Percentiles rank a stretch among this genome's conserved stretches.
Evolutionary conservation across 2,113 vertebrate species (phyloP).

Genomic region (Danionella cerebrum): DNA sequence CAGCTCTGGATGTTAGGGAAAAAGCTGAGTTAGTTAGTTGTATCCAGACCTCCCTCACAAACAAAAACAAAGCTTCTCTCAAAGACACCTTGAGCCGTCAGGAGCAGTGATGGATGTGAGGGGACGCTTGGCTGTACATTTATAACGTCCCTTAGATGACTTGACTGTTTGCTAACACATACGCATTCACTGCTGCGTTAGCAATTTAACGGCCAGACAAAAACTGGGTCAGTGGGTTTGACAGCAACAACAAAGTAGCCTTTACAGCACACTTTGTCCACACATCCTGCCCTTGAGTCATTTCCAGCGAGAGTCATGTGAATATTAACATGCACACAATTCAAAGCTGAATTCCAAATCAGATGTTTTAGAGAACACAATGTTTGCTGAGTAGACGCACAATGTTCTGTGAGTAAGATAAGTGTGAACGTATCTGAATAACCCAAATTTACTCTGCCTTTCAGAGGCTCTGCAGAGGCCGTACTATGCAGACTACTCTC

Average conservation of each 20-base stretch:
- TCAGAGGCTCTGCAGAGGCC: slow-evolving; percentile 87
- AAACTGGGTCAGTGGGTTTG: slow-evolving; percentile 29
- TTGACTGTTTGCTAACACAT: slow-evolving; percentile 26
- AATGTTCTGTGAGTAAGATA: not conserved
- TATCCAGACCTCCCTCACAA: not conserved
- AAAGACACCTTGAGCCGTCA: slow-evolving; percentile 67
- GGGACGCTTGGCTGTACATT: slow-evolving; percentile 20
- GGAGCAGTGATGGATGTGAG: slow-evolving; percentile 31
- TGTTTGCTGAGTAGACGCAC: not conserved
- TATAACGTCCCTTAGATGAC: slow-evolving; percentile 37
- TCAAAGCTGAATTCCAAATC: not conserved
- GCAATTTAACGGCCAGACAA: slow-evolving; percentile 7
- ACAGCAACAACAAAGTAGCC: slow-evolving; percentile 7
- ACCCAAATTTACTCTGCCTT: not conserved
- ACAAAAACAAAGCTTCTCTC: slow-evolving; percentile 19
- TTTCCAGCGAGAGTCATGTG: not conserved
- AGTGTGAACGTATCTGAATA: slow-evolving; percentile 9
- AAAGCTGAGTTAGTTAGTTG: not conserved
- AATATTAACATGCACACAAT: not conserved
- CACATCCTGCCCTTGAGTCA: not conserved
- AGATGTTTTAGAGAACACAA: not conserved
- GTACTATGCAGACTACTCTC: slow-evolving; percentile 88
- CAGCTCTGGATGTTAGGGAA: too few species aligned
- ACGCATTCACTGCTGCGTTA: slow-evolving; percentile 15
- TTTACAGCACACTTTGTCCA: not conserved